Evolutionary conservation across 2,113 vertebrate species (phyloP), one percentile per base, ranked within the genome.

Genomic region (Ardeotis arabs): DNA sequence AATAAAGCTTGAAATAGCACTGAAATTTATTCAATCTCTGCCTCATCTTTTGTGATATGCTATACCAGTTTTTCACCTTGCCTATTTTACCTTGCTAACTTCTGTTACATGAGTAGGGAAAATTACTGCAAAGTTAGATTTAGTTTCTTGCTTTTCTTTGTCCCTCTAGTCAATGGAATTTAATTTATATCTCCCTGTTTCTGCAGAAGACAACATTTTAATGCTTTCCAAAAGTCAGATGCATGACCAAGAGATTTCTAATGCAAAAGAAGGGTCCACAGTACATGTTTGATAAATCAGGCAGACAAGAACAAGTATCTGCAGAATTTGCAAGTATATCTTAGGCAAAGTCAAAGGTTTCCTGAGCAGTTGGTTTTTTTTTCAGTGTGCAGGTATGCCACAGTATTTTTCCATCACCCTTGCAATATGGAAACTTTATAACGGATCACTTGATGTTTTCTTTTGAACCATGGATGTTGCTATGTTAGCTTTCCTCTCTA

Each of bases 1-100:
- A 94, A 84, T 87, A 95, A 93, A 96, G 35, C 24, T 81, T 84
- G 69, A 83, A 89, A 74, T 80, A 81, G 25, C 28, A 87, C 12
- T 78, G 49, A 78, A 29, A 66, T 58, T 6, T 53, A 22, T 94
- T 91, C 15, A 2, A 24, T 69, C 23, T 85, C 55, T 63, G 7
- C 8, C 13, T 31, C 19, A 25, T 77, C 33, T 75, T 93, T 66
- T 84, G 27, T 76, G 33, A 17, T 78, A 37, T 1, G 9, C 77
- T 41, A 24, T 9, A 33, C 14, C 3, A 5, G 19, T 33, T 87
- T 90, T 89, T 84, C 45, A 72, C 25, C 86, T 88, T 78, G 12
- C 22, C 14, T 58, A 4, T 53, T 94, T 89, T 73, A 64, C n/a
- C 29, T 58, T 56, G 5, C 22, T 86, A 68, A 37, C 13, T 56